Percentiles rank a stretch among this genome's conserved stretches.
These are phyloP conservation scores for Premnoplex brunnescens DNA, from an alignment of 2,797 vertebrate species.

Conservation along the genomic window DNA sequence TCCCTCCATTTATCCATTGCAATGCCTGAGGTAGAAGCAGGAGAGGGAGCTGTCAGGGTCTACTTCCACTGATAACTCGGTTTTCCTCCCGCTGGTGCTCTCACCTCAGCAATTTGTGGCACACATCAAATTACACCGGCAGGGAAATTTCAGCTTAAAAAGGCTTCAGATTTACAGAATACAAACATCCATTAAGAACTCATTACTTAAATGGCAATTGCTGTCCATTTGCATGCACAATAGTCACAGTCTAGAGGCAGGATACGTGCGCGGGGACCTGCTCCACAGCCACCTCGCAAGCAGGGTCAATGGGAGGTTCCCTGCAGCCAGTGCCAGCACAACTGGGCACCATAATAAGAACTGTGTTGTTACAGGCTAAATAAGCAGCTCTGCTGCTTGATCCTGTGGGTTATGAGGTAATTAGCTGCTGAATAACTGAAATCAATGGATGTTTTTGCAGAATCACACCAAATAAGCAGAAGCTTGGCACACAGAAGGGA, in stretches of 20 bases:
- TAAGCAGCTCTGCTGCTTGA: conserved; percentile 13
- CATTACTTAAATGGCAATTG: not conserved
- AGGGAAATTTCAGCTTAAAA: not conserved
- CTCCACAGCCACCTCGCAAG: not conserved
- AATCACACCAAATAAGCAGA: conserved; percentile 20
- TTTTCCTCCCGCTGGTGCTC: not conserved
- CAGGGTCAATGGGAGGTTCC: not conserved
- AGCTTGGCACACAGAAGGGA: not conserved
- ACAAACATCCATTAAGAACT: not conserved
- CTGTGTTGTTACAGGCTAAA: not conserved
- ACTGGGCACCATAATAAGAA: not conserved
- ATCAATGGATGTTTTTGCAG: conserved; percentile 40
- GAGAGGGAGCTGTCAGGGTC: not conserved
- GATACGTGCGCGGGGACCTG: not conserved
- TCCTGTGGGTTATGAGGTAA: conserved; percentile 23
- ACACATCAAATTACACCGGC: not conserved
- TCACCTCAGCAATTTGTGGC: not conserved
- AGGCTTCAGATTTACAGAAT: not conserved
- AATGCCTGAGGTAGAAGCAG: not conserved
- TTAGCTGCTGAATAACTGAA: conserved; percentile 41
- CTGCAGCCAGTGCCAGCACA: conserved; percentile 11
- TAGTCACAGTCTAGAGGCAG: not conserved
- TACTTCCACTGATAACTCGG: not conserved
- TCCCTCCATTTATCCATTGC: not conserved
- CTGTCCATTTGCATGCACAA: not conserved